Conservation (phyloP, 2,113 vertebrate genomes). For the Paradisaea rubra region DNA sequence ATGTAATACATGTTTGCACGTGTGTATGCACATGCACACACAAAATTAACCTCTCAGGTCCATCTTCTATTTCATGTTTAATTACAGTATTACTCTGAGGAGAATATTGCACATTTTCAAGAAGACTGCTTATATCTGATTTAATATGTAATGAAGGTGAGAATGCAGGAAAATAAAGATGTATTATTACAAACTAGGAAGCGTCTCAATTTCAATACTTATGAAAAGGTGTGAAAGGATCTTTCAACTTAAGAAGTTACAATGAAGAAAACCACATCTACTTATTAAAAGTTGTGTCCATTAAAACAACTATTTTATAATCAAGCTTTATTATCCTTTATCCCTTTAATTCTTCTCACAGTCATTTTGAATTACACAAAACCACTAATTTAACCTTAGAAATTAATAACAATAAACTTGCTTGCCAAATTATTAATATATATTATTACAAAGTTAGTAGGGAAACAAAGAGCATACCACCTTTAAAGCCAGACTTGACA, state of each 20-base stretch:
- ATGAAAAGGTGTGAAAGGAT: background rate
- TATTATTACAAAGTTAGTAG: background rate
- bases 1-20: rapidly evolving
- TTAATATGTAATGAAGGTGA: background rate
- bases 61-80: background rate
- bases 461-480: conserved; percentile 55
- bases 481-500: conserved; percentile 89
- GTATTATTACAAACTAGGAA: background rate
- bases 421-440: background rate
- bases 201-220: background rate
- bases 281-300: background rate
- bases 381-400: background rate
- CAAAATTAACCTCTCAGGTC: background rate
- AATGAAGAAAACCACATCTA: background rate
- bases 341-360: background rate
- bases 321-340: background rate
- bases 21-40: background rate
- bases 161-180: background rate
- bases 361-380: background rate
- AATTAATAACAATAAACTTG: background rate
- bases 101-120: background rate
- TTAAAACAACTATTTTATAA: background rate
- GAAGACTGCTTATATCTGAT: background rate
- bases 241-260: background rate
- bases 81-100: background rate